A percentile compares a stretch with the other conserved stretches of the same genome.
Evolutionary conservation across 2,888 invertebrate genomes (phyloP).

Genomic region (Apodemia duryi): DNA sequence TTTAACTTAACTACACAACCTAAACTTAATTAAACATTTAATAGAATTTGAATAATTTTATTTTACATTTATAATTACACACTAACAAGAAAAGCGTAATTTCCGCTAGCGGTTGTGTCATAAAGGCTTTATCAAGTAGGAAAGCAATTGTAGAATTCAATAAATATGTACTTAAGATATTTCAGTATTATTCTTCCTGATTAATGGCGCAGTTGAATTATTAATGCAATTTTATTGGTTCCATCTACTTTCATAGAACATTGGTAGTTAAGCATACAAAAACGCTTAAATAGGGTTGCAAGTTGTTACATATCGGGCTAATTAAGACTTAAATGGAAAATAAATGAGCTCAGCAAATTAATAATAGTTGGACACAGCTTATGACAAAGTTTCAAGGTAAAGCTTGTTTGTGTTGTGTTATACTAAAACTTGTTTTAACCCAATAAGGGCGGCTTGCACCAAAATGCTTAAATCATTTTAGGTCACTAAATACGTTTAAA

Average conservation of each 20-base stretch:
- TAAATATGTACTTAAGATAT: slow-evolving; percentile 20
- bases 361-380: no score
- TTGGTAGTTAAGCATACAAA: no score
- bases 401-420: no score
- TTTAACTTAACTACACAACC: no score
- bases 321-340: background rate
- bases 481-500: no score
- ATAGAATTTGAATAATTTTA: no score
- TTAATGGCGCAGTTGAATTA: slow-evolving; percentile 20
- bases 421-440: no score
- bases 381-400: no score
- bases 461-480: no score
- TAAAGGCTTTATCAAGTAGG: slow-evolving; percentile 19
- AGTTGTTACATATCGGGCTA: background rate
- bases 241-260: background rate
- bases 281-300: slow-evolving; percentile 8
- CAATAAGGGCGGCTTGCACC: no score
- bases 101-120: background rate
- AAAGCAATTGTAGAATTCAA: slow-evolving; percentile 21
- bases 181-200: slow-evolving; percentile 26
- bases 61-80: background rate
- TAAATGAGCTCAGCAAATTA: no score
- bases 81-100: background rate
- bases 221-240: background rate
- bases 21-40: no score